These are phyloP conservation scores for Cololabis saira DNA, from an alignment of 2,113 vertebrate species.

Conservation along the genomic window DNA sequence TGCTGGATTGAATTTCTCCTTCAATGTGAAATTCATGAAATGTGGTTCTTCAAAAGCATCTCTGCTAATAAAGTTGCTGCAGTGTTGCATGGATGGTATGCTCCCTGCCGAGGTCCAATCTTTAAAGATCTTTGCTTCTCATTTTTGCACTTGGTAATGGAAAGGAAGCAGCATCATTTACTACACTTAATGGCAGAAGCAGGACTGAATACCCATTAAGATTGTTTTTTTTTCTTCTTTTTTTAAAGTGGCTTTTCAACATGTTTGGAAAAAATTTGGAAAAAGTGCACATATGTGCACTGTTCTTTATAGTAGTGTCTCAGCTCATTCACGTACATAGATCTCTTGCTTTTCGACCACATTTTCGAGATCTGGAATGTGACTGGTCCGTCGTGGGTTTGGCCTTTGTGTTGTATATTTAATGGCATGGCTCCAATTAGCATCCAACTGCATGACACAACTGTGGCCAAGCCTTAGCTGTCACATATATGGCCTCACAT, in stretches of 20 bases:
- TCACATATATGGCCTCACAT: no score
- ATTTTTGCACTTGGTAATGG: constrained; percentile 12
- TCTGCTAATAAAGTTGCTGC: constrained; percentile 18
- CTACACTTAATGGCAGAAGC: constrained; percentile 6
- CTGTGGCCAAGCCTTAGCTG: no score
- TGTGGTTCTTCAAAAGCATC: constrained; percentile 37
- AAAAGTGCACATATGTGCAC: no score
- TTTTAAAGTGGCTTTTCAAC: neutral
- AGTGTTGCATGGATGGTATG: neutral
- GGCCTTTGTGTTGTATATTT: no score
- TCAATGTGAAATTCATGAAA: constrained; percentile 43
- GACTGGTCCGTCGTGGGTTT: no score
- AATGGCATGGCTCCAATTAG: no score
- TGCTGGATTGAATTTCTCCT: constrained; percentile 24
- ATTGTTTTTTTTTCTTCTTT: neutral
- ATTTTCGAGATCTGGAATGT: no score
- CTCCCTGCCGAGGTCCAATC: constrained; percentile 10
- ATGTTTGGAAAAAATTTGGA: neutral
- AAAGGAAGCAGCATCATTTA: constrained; percentile 1
- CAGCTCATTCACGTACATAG: no score
- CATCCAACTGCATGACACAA: no score
- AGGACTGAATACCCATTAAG: constrained; percentile 8
- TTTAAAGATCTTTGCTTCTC: constrained; percentile 26
- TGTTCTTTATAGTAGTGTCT: no score
- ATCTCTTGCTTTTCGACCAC: no score